Conservation (phyloP, 1,140 invertebrate species). For the Pogonus chalceus region DNA sequence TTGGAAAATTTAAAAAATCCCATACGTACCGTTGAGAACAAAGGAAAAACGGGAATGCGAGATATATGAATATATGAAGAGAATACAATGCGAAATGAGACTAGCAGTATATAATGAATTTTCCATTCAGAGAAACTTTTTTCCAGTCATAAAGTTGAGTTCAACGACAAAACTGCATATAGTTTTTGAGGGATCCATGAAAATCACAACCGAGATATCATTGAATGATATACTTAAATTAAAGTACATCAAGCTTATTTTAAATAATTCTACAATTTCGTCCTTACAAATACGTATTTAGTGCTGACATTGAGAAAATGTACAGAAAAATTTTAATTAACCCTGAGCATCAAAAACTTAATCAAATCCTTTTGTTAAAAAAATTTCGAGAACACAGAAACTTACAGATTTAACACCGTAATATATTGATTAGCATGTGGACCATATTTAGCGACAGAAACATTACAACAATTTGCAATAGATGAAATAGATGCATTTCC, state of each 20-base stretch:
- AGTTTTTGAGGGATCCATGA: constrained; percentile 29
- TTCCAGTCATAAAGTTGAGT: too few species aligned
- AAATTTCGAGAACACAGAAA: not conserved
- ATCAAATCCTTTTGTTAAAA: constrained; percentile 35
- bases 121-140: too few species aligned
- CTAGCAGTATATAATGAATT: too few species aligned
- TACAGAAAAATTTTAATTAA: not conserved
- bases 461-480: constrained; percentile 13
- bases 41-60: too few species aligned
- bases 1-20: too few species aligned
- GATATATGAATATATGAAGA: too few species aligned
- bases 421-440: constrained; percentile 24
- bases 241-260: constrained; percentile 29
- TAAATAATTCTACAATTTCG: constrained; percentile 26
- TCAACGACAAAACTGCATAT: constrained; percentile 26
- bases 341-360: constrained; percentile 25
- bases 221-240: constrained; percentile 27
- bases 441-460: constrained; percentile 22
- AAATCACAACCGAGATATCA: constrained; percentile 21
- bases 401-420: constrained; percentile 22
- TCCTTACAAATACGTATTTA: constrained; percentile 18
- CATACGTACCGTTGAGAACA: too few species aligned
- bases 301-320: constrained; percentile 25
- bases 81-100: too few species aligned
- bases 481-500: constrained; percentile 19